Percentiles rank a stretch among this genome's conserved stretches.
Conservation (phyloP, 2,888 invertebrate species). For the Phorcus lineatus region DNA sequence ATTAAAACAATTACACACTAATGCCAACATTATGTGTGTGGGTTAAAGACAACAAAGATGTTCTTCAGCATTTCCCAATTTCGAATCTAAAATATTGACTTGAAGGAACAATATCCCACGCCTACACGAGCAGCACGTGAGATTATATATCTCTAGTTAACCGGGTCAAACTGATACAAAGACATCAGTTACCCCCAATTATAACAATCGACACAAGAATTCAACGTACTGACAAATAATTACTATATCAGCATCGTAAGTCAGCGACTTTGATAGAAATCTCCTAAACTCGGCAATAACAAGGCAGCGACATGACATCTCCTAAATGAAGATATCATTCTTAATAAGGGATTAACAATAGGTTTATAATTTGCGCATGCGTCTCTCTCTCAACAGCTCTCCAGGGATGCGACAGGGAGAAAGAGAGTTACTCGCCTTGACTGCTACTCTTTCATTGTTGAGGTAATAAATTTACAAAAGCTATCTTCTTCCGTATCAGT, state of each 20-base stretch:
- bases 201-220: neutral
- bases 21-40: too few relatives aligned
- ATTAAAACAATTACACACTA: too few relatives aligned
- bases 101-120: too few relatives aligned
- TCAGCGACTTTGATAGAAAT: neutral
- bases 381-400: neutral
- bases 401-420: neutral
- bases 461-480: neutral
- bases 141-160: too few relatives aligned
- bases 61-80: too few relatives aligned
- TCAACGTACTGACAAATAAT: neutral
- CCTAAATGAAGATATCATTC: neutral
- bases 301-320: neutral
- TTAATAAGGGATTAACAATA: conserved; percentile 7
- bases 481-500: neutral
- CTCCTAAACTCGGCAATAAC: too few relatives aligned
- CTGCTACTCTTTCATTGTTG: neutral
- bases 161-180: too few relatives aligned
- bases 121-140: too few relatives aligned
- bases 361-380: neutral
- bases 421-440: neutral
- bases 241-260: neutral
- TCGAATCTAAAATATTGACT: too few relatives aligned
- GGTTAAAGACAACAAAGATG: too few relatives aligned
- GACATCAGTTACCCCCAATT: neutral